These are phyloP conservation scores for Buathra laborator DNA, from an alignment of 2,888 invertebrate species.

Conservation along the genomic window DNA sequence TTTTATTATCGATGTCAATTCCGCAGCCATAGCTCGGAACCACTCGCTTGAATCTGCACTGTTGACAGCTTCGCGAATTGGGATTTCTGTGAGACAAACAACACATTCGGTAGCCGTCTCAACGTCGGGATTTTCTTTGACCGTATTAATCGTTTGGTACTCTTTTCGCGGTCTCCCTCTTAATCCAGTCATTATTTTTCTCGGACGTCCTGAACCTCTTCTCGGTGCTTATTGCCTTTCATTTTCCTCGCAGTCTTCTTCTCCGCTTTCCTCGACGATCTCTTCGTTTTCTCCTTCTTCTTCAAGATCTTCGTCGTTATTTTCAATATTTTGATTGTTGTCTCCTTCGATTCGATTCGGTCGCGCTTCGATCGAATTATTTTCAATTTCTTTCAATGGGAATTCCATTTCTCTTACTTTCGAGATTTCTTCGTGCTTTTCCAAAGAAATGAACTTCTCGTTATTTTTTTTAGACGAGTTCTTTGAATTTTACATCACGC, in stretches of 20 bases:
- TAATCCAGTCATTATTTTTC: conserved; percentile 23
- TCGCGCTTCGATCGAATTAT: background rate
- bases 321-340: conserved; percentile 28
- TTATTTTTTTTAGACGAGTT: background rate
- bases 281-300: conserved; percentile 12
- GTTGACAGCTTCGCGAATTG: conserved; percentile 45
- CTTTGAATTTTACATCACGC: conserved; percentile 61
- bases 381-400: conserved; percentile 8
- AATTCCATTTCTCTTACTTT: conserved; percentile 19
- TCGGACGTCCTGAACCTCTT: conserved; percentile 16
- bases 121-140: conserved; percentile 15
- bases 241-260: conserved; percentile 14
- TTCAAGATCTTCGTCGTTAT: conserved; percentile 22
- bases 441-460: background rate
- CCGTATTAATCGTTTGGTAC: conserved; percentile 33
- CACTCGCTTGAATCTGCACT: conserved; percentile 50
- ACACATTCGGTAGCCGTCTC: conserved; percentile 7
- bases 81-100: conserved; percentile 45
- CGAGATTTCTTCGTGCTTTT: conserved; percentile 19
- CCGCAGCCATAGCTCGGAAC: conserved; percentile 52
- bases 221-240: conserved; percentile 38
- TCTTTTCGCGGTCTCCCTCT: conserved; percentile 27
- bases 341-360: conserved; percentile 7
- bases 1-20: conserved; percentile 59
- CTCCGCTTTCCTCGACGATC: conserved; percentile 1